These are phyloP conservation scores for Megastigmus dorsalis DNA, from an alignment of 2,888 invertebrate genomes.

Conservation along the genomic window DNA sequence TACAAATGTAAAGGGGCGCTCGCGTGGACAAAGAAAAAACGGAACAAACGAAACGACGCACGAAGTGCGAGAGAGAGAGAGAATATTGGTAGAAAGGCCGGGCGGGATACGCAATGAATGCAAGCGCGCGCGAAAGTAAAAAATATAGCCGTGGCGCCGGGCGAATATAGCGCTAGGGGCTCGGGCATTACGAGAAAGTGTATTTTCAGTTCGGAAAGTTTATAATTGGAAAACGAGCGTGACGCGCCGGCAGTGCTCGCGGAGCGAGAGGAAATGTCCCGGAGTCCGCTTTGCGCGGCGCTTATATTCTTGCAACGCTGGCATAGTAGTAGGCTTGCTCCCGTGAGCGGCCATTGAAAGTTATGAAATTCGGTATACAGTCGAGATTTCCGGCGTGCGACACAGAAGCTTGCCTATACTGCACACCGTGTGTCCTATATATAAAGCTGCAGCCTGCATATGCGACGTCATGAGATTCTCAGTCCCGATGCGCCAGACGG, in stretches of 20 bases:
- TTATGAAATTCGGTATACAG: conserved; percentile 41
- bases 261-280: background rate
- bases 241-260: background rate
- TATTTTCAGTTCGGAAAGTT: conserved; percentile 35
- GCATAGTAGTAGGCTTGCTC: too few species aligned
- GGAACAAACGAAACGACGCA: background rate
- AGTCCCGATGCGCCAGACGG: background rate
- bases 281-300: too few species aligned
- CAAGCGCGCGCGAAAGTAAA: background rate
- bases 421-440: background rate
- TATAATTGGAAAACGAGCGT: conserved; percentile 47
- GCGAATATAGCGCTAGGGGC: background rate
- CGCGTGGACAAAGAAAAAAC: too few species aligned
- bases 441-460: background rate
- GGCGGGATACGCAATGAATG: background rate
- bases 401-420: too few species aligned
- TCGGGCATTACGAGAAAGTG: background rate
- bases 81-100: background rate
- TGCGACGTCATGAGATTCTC: background rate
- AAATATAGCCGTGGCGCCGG: background rate
- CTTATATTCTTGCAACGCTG: too few species aligned
- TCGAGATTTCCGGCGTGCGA: conserved; percentile 34
- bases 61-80: background rate
- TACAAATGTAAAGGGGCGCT: too few species aligned
- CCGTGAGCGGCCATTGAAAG: conserved; percentile 19